Conservation (phyloP, 2,797 vertebrate genomes). For the Gorsachius magnificus region DNA sequence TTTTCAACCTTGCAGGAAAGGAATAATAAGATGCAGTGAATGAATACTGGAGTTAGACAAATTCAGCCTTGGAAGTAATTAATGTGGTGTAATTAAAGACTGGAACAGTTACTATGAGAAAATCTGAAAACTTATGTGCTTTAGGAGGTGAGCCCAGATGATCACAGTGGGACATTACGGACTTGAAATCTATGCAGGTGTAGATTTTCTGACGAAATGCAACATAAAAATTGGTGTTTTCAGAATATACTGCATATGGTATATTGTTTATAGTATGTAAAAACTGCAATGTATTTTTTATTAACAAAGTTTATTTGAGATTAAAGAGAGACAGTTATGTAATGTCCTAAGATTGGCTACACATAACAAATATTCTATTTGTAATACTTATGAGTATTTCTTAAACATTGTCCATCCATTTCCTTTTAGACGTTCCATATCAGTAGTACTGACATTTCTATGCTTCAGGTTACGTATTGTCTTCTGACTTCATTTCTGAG, state of each 20-base stretch:
- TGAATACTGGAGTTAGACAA: not conserved
- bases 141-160: not conserved
- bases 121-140: not conserved
- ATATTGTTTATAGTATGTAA: not conserved
- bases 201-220: not conserved
- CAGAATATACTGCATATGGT: not conserved
- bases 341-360: not conserved
- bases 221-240: not conserved
- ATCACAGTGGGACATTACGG: not conserved
- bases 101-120: not conserved
- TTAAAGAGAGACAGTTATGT: not conserved
- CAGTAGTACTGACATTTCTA: not conserved
- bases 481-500: not conserved
- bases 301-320: not conserved
- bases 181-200: not conserved
- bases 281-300: not conserved
- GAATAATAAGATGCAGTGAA: not conserved
- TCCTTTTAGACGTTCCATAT: not conserved
- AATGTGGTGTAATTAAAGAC: not conserved
- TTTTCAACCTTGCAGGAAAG: not conserved
- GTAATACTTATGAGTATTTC: not conserved
- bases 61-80: not conserved
- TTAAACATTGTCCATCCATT: not conserved
- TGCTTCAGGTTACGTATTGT: rapidly evolving
- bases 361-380: not conserved